Evolutionary conservation across 92 coral and sea anemone genomes (phyloP), one percentile per base, ranked within the genome.

Genomic region (Bergia puertoricense): DNA sequence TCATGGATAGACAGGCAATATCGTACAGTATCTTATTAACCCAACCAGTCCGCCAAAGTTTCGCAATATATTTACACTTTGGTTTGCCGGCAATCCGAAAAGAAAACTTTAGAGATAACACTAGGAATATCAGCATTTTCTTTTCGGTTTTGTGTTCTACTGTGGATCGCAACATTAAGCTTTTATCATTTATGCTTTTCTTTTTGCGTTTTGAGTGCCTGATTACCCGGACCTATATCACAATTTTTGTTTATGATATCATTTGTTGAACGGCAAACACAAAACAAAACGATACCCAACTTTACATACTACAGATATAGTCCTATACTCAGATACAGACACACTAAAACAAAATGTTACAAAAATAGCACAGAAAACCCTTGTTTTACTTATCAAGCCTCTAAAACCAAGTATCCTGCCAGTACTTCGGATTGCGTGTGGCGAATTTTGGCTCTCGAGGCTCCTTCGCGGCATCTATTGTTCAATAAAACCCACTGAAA

Each of bases 361-460:
- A 23, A 69, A 16, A 50, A 18, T 8, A 37, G n/a, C 15, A 30
- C 54, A 43, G 22, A 76, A 54, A 8, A 76, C 44, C 0, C 23
- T 76, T 42, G 80, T 43, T 76, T 43, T 76, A 23, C 23, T 54
- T 16, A 9, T 18, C 30, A 20, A n/a, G 43, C 30, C 1, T 44
- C 59, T n/a, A 22, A 46, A 68, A 84, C 48, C 68, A n/a, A 42
- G 46, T 36, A 50, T 13, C 59, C 65, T 44, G 69, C 37, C 11
- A 48, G 57, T 71, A n/a, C 45, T 84, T n/a, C 48, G 38, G 77
- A 46, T 84, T 84, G 87, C 87, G 87, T 84, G 87, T 50, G 56
- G 45, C 8, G 66, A 44, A 37, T 36, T 30, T 30, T 3, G 7
- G 22, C 75, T 48, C 62, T 84, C 23, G 15, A 20, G 79, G 87